Base-by-base conservation (phyloP, 2,888 invertebrate genomes). In the Biston betularia region DNA sequence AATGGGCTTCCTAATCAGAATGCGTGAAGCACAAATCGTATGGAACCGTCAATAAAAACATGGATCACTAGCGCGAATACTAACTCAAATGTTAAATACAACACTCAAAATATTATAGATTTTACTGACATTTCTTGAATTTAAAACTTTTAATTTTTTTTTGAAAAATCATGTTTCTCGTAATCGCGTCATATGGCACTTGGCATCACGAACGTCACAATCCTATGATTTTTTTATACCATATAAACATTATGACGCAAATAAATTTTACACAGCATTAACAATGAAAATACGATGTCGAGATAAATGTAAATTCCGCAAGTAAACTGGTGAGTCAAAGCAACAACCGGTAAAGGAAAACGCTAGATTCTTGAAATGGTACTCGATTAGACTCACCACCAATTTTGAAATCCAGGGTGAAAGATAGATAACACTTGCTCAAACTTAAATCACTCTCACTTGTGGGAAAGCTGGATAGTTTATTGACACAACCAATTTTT, bases 331-430 rank as follows among this genome's bases (percentile, higher is more conserved):
- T 56, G 65, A 69, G 68, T 66, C 65, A 70, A 70, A 72, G 61
- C 67, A 54, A 40, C n/a, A 58, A 71, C 64, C 53, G 53, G 65
- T 68, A 68, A 71, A 50, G 67, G 64, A 68, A 71, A 73, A 62
- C 42, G 50, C 52, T 35, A 63, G 53, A 63, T 60, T 60, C 56
- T 60, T 45, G n/a, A 46, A 63, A 49, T 44, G 12, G 38, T 34
- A 33, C 53, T 12, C 8, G n/a, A 50, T 6, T 45, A n/a, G 64
- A 53, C 83, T 75, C 81, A 91, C 91, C 91, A 81, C 88, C 83
- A 75, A 84, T 77, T 76, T 84, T 81, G 83, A 86, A 85, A 90
- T 91, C 91, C 91, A 91, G 90, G 83, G 77, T 90, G 91, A 75
- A 75, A 69, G 76, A 65, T 74, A n/a, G 11, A 35, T n/a, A 68